A percentile compares a stretch with the other conserved stretches of the same genome.
These are phyloP conservation scores for Nesidiocoris tenuis DNA, from an alignment of 2,888 invertebrate genomes.

Conservation along the genomic window DNA sequence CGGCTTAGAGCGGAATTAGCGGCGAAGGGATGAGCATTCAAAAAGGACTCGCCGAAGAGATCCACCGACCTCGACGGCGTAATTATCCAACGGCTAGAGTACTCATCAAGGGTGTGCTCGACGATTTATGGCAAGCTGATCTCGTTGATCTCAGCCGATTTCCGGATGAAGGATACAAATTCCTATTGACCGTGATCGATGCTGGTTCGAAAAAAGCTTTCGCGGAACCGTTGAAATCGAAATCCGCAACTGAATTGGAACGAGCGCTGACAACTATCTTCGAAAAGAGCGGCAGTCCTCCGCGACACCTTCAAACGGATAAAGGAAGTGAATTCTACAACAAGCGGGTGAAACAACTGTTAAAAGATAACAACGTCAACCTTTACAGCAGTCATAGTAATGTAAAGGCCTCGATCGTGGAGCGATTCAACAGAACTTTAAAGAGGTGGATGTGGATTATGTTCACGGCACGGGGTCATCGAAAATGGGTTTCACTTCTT, in stretches of 20 bases:
- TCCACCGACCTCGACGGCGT: constrained; percentile 39
- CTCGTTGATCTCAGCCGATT: constrained; percentile 27
- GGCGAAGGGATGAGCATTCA: background rate
- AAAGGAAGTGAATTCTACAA: constrained; percentile 53
- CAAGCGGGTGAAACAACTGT: constrained; percentile 49
- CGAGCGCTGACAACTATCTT: constrained; percentile 1
- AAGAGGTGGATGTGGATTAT: constrained; percentile 48
- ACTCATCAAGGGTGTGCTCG: constrained; percentile 34
- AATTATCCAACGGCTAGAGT: constrained; percentile 29
- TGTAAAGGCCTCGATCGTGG: constrained; percentile 52
- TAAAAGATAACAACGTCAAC: constrained; percentile 49
- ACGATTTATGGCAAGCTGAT: constrained; percentile 44
- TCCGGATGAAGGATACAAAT: constrained; percentile 35
- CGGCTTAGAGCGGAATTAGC: background rate
- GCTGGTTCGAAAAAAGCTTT: constrained; percentile 30
- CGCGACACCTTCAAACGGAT: constrained; percentile 51
- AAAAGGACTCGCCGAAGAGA: constrained; percentile 21
- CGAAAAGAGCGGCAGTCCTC: background rate
- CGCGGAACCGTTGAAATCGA: constrained; percentile 15
- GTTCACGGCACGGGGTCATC: constrained; percentile 36
- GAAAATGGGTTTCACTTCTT: constrained; percentile 51
- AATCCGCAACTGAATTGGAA: constrained; percentile 23
- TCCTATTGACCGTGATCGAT: constrained; percentile 31
- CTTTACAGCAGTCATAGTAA: constrained; percentile 47
- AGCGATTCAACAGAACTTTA: constrained; percentile 51